phyloP scores from a whole-genome alignment of 2,888 invertebrate genomes.

The Saturnia pavonia region DNA sequence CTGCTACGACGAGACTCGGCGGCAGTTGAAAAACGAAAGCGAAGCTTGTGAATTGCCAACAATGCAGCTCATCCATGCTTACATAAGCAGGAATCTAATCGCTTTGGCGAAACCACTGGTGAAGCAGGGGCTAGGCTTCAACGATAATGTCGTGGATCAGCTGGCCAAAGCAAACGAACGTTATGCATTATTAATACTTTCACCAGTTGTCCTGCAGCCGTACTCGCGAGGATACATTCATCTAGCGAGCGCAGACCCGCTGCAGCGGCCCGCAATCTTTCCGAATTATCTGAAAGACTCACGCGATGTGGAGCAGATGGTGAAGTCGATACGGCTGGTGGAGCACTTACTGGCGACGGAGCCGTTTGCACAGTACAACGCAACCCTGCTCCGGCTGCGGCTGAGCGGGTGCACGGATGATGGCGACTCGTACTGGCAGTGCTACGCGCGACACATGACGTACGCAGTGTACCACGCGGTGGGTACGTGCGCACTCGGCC shows the following conservation, averaged over 20 bases:
- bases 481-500: constrained; percentile 52
- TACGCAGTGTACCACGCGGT: constrained; percentile 51
- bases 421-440: constrained; percentile 49
- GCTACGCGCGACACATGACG: constrained; percentile 60
- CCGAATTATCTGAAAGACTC: constrained; percentile 53
- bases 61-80: constrained; percentile 51
- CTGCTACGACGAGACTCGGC: constrained; percentile 48
- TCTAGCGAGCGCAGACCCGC: constrained; percentile 47
- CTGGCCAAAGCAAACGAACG: constrained; percentile 39
- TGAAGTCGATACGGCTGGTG: constrained; percentile 46
- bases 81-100: constrained; percentile 39
- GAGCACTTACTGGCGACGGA: constrained; percentile 44
- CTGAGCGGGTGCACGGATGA: constrained; percentile 46
- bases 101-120: constrained; percentile 29
- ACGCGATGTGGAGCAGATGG: constrained; percentile 47
- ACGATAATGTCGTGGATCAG: constrained; percentile 41
- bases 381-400: constrained; percentile 38
- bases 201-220: constrained; percentile 50
- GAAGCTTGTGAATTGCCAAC: constrained; percentile 51
- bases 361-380: constrained; percentile 37
- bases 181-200: constrained; percentile 41
- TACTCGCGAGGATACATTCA: constrained; percentile 50
- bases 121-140: constrained; percentile 32
- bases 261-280: constrained; percentile 43
- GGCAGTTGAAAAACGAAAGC: constrained; percentile 37